phyloP scores from a whole-genome alignment of 2,113 vertebrate genomes.

The Dermatemys mawii region DNA sequence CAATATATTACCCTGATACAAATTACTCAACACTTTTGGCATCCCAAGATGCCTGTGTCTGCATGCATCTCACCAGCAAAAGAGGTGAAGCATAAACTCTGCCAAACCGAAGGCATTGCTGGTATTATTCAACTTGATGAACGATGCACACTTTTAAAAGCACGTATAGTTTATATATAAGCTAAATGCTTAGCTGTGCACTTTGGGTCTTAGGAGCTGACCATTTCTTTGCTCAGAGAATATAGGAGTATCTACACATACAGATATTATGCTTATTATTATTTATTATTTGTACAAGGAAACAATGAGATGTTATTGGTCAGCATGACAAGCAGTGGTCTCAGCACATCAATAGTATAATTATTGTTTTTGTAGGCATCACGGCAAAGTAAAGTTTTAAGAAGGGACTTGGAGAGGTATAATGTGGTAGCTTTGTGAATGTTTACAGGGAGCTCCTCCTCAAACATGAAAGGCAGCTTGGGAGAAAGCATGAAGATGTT shows the following conservation, averaged over 20 bases:
- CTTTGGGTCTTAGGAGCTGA: not conserved
- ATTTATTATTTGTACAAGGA: not conserved
- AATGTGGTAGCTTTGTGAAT: not conserved
- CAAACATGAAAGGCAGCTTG: not conserved
- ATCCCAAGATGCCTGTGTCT: not conserved
- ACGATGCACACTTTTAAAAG: not conserved
- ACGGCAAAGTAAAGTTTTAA: not conserved
- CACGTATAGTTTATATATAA: not conserved
- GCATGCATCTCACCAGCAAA: not conserved
- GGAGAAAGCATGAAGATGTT: not conserved
- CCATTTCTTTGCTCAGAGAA: not conserved
- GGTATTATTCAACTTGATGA: not conserved
- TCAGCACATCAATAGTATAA: not conserved
- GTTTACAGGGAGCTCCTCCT: not conserved
- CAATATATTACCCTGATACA: not conserved
- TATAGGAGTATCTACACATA: not conserved
- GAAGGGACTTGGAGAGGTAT: not conserved
- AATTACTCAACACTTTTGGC: not conserved
- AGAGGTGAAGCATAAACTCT: not conserved
- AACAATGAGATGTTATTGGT: not conserved
- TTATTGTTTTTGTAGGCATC: not conserved
- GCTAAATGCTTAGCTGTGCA: not conserved
- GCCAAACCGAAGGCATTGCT: not conserved
- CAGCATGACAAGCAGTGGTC: not conserved
- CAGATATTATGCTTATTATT: not conserved